Percentiles rank a stretch among this genome's conserved stretches.
Evolutionary conservation across 2,113 vertebrate genomes (phyloP).

Genomic region (Tupaia tana): DNA sequence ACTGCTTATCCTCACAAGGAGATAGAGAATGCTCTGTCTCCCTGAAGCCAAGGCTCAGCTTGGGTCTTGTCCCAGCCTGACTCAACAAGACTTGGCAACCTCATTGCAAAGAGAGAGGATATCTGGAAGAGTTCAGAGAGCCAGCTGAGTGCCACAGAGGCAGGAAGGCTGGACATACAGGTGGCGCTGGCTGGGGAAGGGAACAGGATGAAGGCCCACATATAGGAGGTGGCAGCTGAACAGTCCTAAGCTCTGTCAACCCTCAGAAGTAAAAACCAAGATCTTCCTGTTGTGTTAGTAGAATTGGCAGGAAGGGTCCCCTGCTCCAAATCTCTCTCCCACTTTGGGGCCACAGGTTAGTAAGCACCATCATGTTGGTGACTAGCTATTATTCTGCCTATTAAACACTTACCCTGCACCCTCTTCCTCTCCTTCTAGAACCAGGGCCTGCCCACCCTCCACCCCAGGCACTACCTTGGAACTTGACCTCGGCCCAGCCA

Average conservation of each 20-base stretch:
- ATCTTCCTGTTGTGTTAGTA: not conserved
- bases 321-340: not conserved
- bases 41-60: not conserved
- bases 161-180: not conserved
- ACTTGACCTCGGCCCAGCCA: not conserved
- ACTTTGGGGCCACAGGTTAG: not conserved
- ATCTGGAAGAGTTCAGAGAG: not conserved
- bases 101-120: not conserved
- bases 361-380: not conserved
- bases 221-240: not conserved
- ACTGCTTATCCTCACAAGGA: not conserved
- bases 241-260: not conserved
- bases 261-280: not conserved
- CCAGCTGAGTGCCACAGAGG: not conserved
- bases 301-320: not conserved
- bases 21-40: not conserved
- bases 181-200: not conserved
- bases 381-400: not conserved
- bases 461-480: not conserved
- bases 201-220: not conserved
- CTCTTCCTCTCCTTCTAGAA: not conserved
- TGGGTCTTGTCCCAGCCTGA: conserved; percentile 19
- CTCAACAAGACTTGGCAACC: conserved; percentile 18
- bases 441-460: not conserved
- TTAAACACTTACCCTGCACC: not conserved